These are phyloP conservation scores for Vidua chalybeata DNA, from an alignment of 2,113 vertebrate species.

Conservation along the genomic window DNA sequence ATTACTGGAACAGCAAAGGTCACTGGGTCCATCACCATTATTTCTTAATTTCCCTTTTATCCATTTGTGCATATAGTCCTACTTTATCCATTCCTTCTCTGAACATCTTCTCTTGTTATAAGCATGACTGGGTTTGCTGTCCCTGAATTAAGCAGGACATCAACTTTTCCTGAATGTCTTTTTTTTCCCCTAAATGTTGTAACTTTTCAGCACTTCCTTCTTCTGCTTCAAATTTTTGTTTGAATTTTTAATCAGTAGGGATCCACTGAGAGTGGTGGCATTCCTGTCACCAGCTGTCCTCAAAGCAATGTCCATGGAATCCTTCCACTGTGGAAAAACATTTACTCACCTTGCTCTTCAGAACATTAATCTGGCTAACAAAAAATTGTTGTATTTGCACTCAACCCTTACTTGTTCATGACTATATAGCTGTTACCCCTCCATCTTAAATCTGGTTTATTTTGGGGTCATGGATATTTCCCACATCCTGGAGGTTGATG, in stretches of 20 bases:
- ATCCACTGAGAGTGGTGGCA: background rate
- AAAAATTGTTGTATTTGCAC: background rate
- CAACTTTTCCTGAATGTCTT: background rate
- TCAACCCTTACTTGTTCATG: background rate
- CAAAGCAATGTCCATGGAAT: background rate
- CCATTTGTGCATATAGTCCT: background rate
- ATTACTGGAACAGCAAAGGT: constrained; percentile 24
- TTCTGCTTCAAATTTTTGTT: background rate
- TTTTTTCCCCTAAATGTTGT: background rate
- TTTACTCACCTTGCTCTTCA: background rate
- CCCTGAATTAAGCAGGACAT: background rate
- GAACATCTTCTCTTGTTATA: background rate
- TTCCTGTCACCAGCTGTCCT: background rate
- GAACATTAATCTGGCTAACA: background rate
- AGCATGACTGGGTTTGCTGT: background rate
- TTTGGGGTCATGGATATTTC: background rate
- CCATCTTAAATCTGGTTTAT: background rate
- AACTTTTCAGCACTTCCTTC: background rate
- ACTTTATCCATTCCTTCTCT: background rate
- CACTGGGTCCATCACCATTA: background rate
- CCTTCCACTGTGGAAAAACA: background rate
- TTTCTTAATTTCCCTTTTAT: constrained; percentile 32
- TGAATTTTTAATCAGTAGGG: background rate
- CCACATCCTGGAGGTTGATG: background rate
- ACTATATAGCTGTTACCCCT: background rate